Conservation (phyloP, 35 echinoderm and acorn worm species). For the Stichopus chloronotus region DNA sequence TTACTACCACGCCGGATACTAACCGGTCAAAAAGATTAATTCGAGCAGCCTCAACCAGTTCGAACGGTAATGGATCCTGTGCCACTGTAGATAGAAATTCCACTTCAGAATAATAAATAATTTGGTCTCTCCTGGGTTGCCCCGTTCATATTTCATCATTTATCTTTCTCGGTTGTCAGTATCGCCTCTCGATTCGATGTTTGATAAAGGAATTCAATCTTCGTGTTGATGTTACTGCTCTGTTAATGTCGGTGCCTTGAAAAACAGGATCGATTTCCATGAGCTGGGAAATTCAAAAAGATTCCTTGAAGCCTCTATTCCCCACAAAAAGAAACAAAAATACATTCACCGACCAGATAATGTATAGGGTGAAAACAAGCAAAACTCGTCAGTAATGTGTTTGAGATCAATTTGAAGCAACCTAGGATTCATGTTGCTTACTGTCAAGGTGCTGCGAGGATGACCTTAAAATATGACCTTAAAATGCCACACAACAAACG, state of each 20-base stretch:
- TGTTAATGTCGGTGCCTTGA: slow-evolving; percentile 47
- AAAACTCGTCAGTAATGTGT: neutral
- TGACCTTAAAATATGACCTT: too few species aligned
- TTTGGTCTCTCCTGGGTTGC: slow-evolving; percentile 43
- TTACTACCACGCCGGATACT: slow-evolving; percentile 52
- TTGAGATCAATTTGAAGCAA: neutral
- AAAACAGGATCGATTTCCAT: slow-evolving; percentile 32
- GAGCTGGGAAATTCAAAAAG: slow-evolving; percentile 40
- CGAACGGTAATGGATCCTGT: slow-evolving; percentile 38
- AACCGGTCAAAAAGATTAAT: slow-evolving; percentile 48
- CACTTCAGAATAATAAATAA: slow-evolving; percentile 60
- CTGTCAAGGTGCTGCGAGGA: too few species aligned
- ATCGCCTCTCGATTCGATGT: slow-evolving; percentile 55
- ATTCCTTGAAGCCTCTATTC: slow-evolving; percentile 11
- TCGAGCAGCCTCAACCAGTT: slow-evolving; percentile 32
- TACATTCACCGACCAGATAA: neutral
- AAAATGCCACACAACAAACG: too few species aligned
- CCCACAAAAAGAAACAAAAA: neutral
- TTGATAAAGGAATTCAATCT: slow-evolving; percentile 56
- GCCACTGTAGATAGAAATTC: slow-evolving; percentile 48
- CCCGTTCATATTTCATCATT: slow-evolving; percentile 60
- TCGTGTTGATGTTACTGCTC: slow-evolving; percentile 57
- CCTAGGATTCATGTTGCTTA: too few species aligned
- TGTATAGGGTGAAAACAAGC: neutral
- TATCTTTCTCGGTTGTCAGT: slow-evolving; percentile 55